A percentile compares a stretch with the other conserved stretches of the same genome.
Evolutionary conservation across 2,888 invertebrate species (phyloP).

Genomic region (Brenthis daphne): DNA sequence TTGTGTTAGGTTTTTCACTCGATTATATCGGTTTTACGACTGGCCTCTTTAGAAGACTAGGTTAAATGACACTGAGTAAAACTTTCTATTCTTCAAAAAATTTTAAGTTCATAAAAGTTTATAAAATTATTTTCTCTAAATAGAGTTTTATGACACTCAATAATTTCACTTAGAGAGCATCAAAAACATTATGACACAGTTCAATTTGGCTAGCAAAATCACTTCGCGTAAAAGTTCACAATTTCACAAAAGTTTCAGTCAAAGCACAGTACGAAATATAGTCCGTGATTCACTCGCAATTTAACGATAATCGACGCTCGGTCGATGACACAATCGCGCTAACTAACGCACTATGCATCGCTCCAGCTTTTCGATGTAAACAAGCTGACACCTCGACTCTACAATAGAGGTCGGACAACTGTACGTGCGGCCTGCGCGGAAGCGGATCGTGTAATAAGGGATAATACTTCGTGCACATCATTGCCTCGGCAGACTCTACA

Average conservation of each 20-base stretch:
- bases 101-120: constrained; percentile 47
- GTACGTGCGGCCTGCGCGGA: constrained; percentile 75
- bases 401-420: constrained; percentile 67
- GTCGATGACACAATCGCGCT: constrained; percentile 77
- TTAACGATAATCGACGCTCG: constrained; percentile 67
- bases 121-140: constrained; percentile 41
- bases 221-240: constrained; percentile 63
- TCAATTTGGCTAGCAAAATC: constrained; percentile 61
- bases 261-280: constrained; percentile 61
- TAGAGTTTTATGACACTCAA: constrained; percentile 63
- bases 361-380: constrained; percentile 70
- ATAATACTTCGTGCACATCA: constrained; percentile 81
- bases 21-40: constrained; percentile 7
- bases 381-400: constrained; percentile 71
- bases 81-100: constrained; percentile 25
- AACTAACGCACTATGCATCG: constrained; percentile 75
- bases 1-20: constrained; percentile 19
- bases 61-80: constrained; percentile 6
- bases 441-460: constrained; percentile 80
- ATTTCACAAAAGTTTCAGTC: constrained; percentile 69
- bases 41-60: background rate
- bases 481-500: constrained; percentile 68
- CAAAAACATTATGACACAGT: constrained; percentile 51
- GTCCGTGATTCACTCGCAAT: constrained; percentile 72
- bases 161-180: constrained; percentile 49